phyloP scores from a whole-genome alignment of 2,797 vertebrate genomes.

The Meda fulgida region DNA sequence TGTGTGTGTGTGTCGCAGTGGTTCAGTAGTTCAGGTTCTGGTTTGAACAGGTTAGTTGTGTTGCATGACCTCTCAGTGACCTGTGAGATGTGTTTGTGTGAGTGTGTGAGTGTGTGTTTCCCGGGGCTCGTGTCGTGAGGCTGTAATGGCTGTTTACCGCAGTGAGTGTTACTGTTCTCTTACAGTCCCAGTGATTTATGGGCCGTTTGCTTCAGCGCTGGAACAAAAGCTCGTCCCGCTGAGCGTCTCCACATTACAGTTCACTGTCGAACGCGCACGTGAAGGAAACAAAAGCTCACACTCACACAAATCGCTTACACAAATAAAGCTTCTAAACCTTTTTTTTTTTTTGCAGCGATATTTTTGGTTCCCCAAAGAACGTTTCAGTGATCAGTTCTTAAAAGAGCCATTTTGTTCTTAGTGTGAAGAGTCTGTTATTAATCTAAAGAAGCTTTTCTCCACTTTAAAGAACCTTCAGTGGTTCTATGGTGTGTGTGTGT shows the following conservation, averaged over 20 bases:
- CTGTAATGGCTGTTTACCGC: conserved; percentile 9
- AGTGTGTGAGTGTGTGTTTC: background rate
- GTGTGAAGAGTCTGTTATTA: background rate
- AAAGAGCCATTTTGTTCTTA: background rate
- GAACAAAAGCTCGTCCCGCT: background rate
- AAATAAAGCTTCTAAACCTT: too few relatives aligned
- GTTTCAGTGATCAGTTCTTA: too few relatives aligned
- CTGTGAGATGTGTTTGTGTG: background rate
- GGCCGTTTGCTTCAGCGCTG: background rate
- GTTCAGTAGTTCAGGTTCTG: background rate
- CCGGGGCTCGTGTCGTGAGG: too few relatives aligned
- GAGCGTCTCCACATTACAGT: background rate
- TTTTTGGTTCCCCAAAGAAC: too few relatives aligned
- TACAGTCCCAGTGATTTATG: background rate
- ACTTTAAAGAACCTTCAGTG: too few relatives aligned
- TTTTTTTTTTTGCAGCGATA: background rate
- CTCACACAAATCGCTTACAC: too few relatives aligned
- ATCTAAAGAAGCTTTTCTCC: background rate
- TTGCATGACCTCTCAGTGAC: background rate
- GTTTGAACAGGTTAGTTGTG: background rate
- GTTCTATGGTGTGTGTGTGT: background rate
- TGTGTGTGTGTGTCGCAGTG: too few relatives aligned
- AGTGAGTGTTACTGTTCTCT: background rate
- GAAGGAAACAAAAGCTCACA: too few relatives aligned
- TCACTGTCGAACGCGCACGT: too few relatives aligned